Percentiles rank a stretch among this genome's conserved stretches.
Evolutionary conservation across 2,113 vertebrate species (phyloP).

Genomic region (Prionailurus bengalensis): DNA sequence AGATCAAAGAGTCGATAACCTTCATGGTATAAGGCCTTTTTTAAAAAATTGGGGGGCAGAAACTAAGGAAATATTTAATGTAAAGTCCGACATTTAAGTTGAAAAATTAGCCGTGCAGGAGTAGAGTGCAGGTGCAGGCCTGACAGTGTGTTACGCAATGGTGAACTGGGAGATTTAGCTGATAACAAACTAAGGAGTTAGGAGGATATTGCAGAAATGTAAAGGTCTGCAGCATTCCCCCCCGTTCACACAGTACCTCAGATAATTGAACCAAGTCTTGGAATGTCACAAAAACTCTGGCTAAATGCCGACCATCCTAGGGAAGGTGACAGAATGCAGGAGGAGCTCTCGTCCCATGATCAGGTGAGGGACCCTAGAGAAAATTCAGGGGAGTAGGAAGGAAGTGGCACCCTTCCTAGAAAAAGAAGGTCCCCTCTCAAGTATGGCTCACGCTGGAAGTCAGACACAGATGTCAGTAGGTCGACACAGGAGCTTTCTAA

Average conservation of each 20-base stretch:
- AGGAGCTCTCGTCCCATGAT: accelerated
- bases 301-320: no score
- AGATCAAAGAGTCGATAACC: neutral
- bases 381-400: neutral
- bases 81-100: neutral
- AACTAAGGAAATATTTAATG: neutral
- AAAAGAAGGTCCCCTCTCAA: neutral
- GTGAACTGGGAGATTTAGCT: neutral
- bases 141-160: accelerated
- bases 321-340: neutral
- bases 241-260: neutral
- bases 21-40: neutral
- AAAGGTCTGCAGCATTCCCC: neutral
- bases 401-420: no score
- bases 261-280: neutral
- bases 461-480: neutral
- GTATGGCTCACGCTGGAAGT: accelerated
- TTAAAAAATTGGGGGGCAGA: neutral
- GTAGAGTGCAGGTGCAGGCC: neutral
- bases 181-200: neutral
- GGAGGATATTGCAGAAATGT: neutral
- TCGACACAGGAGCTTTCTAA: neutral
- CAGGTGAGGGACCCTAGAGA: neutral
- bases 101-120: neutral
- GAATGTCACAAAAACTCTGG: neutral